These are phyloP conservation scores for Lipophrys pholis DNA, from an alignment of 2,113 vertebrate genomes.

Conservation along the genomic window DNA sequence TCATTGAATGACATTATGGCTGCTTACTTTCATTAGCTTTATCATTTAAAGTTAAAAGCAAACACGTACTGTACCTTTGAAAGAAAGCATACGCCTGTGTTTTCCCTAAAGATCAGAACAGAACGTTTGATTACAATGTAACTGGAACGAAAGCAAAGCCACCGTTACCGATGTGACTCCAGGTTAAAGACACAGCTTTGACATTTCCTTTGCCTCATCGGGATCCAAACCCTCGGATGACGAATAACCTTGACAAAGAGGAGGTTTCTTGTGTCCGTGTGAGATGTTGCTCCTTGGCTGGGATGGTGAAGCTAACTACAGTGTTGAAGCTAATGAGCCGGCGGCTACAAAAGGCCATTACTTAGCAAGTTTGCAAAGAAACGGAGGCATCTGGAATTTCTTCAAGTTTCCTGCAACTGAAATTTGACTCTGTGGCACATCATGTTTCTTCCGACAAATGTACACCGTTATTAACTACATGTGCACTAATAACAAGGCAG, in stretches of 20 bases:
- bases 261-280: neutral
- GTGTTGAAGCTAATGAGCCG: conserved; percentile 2
- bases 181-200: conserved; percentile 1
- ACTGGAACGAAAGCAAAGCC: neutral
- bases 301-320: conserved; percentile 3
- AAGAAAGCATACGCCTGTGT: neutral
- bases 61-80: neutral
- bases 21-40: too few relatives aligned
- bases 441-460: conserved; percentile 15
- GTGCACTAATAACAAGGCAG: conserved; percentile 65
- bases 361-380: conserved; percentile 24
- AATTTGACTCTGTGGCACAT: conserved; percentile 63
- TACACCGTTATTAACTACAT: conserved; percentile 34
- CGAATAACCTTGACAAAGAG: neutral
- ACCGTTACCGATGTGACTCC: neutral
- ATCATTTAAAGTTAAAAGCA: too few relatives aligned
- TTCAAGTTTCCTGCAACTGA: conserved; percentile 44
- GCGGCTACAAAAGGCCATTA: conserved; percentile 21
- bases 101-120: neutral
- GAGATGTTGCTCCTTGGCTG: conserved; percentile 16
- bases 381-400: conserved; percentile 49
- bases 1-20: too few relatives aligned
- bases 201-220: neutral
- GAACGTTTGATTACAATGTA: neutral
- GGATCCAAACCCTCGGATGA: neutral